Evolutionary conservation across 2,797 vertebrate species (phyloP).

Genomic region (Tympanoctomys barrerae): DNA sequence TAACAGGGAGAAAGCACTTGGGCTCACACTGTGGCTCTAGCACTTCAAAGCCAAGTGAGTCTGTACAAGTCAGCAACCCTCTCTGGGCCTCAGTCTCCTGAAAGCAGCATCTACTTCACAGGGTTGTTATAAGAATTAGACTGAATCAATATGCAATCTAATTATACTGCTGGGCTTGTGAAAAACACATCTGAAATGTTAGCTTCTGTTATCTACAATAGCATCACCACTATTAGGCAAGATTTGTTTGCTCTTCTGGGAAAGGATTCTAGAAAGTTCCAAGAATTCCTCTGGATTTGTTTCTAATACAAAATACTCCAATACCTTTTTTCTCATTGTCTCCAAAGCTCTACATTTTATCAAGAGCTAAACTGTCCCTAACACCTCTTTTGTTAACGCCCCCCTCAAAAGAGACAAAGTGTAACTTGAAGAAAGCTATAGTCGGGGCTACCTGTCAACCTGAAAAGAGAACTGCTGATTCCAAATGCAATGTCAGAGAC

Average conservation of each 20-base stretch:
- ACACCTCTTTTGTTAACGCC: neutral
- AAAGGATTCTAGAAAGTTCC: neutral
- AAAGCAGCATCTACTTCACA: neutral
- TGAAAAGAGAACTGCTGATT: neutral
- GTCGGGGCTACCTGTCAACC: neutral
- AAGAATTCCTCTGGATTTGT: constrained; percentile 31
- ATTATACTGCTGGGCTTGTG: neutral
- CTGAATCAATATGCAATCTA: neutral
- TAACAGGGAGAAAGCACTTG: neutral
- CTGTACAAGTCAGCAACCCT: neutral
- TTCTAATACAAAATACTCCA: constrained; percentile 12
- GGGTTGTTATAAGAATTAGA: neutral
- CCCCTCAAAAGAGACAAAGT: neutral
- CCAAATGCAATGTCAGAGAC: neutral
- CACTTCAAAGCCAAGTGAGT: neutral
- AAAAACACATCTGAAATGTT: neutral
- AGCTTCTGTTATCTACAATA: neutral
- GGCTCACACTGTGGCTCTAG: neutral
- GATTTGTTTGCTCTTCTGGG: neutral
- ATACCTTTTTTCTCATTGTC: neutral
- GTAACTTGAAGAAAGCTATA: neutral
- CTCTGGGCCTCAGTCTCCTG: neutral
- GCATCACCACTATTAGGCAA: neutral
- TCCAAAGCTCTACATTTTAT: neutral
- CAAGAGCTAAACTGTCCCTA: neutral